Evolutionary conservation across 2,113 vertebrate species (phyloP).

Genomic region (Oryzias woworae): DNA sequence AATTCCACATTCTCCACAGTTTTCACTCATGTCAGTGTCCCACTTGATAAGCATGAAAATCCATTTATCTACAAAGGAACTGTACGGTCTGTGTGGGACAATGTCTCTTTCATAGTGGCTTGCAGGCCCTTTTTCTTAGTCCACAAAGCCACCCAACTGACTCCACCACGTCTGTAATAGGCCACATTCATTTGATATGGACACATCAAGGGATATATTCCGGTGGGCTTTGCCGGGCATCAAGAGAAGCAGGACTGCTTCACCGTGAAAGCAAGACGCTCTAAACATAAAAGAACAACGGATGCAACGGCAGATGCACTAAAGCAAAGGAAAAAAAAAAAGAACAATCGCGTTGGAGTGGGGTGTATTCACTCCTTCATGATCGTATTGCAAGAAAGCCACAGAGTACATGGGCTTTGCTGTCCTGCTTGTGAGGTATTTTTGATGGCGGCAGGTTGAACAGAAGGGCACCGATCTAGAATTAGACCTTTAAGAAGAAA

Average conservation of each 20-base stretch:
- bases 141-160: conserved; percentile 72
- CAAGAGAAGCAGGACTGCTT: conserved; percentile 49
- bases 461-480: conserved; percentile 35
- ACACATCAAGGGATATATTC: conserved; percentile 65
- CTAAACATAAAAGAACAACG: conserved; percentile 65
- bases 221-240: conserved; percentile 43
- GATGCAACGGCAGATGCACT: conserved; percentile 44
- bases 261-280: conserved; percentile 47
- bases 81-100: conserved; percentile 63
- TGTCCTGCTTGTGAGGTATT: not conserved
- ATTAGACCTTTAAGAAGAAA: conserved; percentile 46
- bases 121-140: conserved; percentile 30
- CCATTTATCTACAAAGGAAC: conserved; percentile 74
- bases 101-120: conserved; percentile 73
- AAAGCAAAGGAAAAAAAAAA: not conserved
- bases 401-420: not conserved
- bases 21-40: conserved; percentile 72
- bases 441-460: conserved; percentile 5
- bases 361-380: not conserved
- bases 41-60: conserved; percentile 72
- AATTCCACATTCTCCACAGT: conserved; percentile 76
- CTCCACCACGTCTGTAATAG: conserved; percentile 59
- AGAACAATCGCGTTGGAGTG: conserved; percentile 6
- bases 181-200: conserved; percentile 67
- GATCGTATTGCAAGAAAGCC: conserved; percentile 1